phyloP scores from a whole-genome alignment of 1,140 invertebrate genomes.

The Scaptodrosophila lebanonensis region DNA sequence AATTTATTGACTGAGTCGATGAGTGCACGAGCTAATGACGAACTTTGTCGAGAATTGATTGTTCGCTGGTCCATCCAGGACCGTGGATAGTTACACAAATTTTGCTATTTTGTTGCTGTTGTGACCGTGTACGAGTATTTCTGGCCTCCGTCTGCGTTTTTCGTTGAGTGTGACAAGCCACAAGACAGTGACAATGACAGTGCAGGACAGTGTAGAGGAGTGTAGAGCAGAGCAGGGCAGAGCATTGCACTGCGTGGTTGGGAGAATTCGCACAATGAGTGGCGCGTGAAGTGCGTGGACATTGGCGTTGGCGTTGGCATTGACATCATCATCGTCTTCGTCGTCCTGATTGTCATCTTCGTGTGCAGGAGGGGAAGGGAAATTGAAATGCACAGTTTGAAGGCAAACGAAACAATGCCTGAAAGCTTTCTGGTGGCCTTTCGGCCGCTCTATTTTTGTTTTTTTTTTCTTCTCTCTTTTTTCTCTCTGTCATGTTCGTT shows the following conservation, averaged over 20 bases:
- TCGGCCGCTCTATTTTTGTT: not conserved
- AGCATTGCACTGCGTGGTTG: constrained; percentile 29
- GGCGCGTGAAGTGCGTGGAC: too few species aligned
- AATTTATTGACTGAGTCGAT: too few species aligned
- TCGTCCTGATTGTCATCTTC: too few species aligned
- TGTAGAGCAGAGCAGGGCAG: not conserved
- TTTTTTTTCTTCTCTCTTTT: constrained; percentile 19
- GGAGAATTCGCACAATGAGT: too few species aligned
- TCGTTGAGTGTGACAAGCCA: constrained; percentile 6
- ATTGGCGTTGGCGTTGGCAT: too few species aligned
- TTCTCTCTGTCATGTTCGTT: not conserved
- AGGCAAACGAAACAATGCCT: too few species aligned
- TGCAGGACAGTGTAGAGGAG: not conserved
- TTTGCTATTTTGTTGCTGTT: not conserved
- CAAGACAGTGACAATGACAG: constrained; percentile 10
- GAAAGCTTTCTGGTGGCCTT: too few species aligned
- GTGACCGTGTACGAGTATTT: not conserved
- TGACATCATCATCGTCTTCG: too few species aligned
- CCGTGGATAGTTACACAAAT: not conserved
- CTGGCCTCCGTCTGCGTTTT: not conserved
- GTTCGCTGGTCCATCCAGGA: too few species aligned
- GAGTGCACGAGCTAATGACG: too few species aligned
- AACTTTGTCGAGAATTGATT: too few species aligned
- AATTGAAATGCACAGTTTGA: not conserved
- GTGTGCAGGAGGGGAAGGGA: not conserved